A percentile compares a stretch with the other conserved stretches of the same genome.
These are phyloP conservation scores for Willowsia nigromaculata DNA, from an alignment of 2,888 invertebrate species.

Conservation along the genomic window DNA sequence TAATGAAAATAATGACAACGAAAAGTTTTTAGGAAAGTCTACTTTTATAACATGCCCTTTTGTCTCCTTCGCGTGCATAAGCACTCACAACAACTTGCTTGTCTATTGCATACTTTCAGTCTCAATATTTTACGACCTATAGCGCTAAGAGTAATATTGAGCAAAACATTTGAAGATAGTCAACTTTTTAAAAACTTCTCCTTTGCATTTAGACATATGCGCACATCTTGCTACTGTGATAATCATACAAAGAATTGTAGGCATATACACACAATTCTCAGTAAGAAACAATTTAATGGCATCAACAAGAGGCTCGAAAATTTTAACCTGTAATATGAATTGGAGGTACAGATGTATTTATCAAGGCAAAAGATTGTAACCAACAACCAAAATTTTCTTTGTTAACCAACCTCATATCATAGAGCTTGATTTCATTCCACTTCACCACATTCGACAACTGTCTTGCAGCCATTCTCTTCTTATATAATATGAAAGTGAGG, in stretches of 20 bases:
- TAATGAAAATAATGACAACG: not conserved
- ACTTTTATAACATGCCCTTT: not conserved
- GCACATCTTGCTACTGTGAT: not conserved
- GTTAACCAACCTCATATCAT: conserved; percentile 2
- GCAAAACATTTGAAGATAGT: not conserved
- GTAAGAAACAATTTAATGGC: not conserved
- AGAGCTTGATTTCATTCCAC: not conserved
- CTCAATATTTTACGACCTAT: conserved; percentile 1
- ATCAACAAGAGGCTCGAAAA: not conserved
- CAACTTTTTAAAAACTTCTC: conserved; percentile 16
- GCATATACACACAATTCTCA: not conserved
- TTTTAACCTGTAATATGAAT: not conserved
- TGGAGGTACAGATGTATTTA: not conserved
- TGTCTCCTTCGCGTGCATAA: not conserved
- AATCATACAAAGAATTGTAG: not conserved
- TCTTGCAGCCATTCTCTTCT: not conserved
- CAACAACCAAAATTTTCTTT: conserved; percentile 21
- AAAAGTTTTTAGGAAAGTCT: not conserved
- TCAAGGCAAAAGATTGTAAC: conserved; percentile 52
- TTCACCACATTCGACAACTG: not conserved
- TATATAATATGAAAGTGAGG: too few relatives aligned
- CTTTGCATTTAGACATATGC: not conserved
- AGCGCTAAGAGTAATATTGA: not conserved
- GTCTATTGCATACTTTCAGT: conserved; percentile 21
- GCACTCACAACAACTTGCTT: not conserved